A percentile compares a stretch with the other conserved stretches of the same genome.
Evolutionary conservation across 2,113 vertebrate genomes (phyloP).

Genomic region (Motacilla tschutschensis): DNA sequence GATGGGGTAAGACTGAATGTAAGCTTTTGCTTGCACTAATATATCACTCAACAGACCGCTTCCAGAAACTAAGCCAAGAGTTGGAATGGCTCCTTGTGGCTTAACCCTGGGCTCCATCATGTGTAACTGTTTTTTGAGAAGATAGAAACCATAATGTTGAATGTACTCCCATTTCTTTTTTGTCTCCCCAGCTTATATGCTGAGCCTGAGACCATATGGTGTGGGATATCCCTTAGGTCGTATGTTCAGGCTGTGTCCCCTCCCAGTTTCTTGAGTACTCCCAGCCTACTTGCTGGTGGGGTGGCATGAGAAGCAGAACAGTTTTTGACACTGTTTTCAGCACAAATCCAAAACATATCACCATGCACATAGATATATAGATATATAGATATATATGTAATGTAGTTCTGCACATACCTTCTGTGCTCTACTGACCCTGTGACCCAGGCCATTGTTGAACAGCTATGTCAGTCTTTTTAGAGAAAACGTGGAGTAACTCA

Average conservation of each 20-base stretch:
- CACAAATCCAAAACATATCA: background rate
- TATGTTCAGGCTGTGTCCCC: background rate
- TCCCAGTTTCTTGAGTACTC: background rate
- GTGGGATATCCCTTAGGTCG: background rate
- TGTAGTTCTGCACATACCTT: background rate
- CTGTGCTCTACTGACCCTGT: background rate
- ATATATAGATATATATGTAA: too few relatives aligned
- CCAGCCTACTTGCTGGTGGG: background rate
- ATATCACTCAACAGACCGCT: background rate
- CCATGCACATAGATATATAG: accelerated
- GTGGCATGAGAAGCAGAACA: accelerated
- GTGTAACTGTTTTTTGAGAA: accelerated
- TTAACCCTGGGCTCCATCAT: background rate
- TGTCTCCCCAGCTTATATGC: background rate
- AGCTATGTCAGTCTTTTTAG: background rate
- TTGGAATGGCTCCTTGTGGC: background rate
- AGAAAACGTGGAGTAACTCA: background rate
- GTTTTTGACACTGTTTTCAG: background rate
- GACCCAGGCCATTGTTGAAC: background rate
- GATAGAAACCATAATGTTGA: accelerated
- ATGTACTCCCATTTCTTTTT: accelerated
- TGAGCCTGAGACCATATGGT: accelerated
- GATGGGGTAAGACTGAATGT: background rate
- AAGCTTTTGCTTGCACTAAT: background rate
- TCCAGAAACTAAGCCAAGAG: background rate